Evolutionary conservation across 2,113 vertebrate species (phyloP), one percentile per base, ranked within the genome.

Genomic region (Regulus satrapa): DNA sequence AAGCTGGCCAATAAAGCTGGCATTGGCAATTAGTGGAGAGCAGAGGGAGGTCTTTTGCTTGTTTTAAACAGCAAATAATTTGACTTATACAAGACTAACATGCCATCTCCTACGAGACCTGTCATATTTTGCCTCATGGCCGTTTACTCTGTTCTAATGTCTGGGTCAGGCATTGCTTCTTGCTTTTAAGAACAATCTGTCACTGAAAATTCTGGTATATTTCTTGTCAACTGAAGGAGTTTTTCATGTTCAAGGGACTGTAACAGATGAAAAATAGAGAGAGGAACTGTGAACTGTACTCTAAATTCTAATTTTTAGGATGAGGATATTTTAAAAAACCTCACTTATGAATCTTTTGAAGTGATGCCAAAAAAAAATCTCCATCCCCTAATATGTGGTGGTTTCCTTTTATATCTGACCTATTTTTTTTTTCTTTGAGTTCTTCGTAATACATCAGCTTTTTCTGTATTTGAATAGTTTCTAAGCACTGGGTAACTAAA

Each of bases 341-440:
- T 76, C 58, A 78, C 45, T 45, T 32, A 28, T 9, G 19, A 86
- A 63, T 71, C 78, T 85, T 89, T 69, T 58, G 31, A 84, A 95
- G 34, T 26, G 46, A 40, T 66, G 2, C 19, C 85, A 85, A 56
- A n/a, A 40, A 83, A 56, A 66, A 21, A n/a, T 34, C 66, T 75
- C 29, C 31, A 19, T 72, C 43, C 19, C 14, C 74, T 79, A 85
- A 52, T 93, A 69, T 59, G 25, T 71, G 29, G 38, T 66, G 28
- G 10, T 59, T 96, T 93, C 85, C 92, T 96, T 96, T 96, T 95
- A 92, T 95, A 93, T 54, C 87, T 90, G 85, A 80, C 94, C 93
- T 93, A 36, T 85, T 96, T 94, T 92, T 89, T 83, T n/a, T n/a
- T n/a, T n/a, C n/a, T 85, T 73, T 3, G 43, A 77, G 16, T 88